Percentiles rank a stretch among this genome's conserved stretches.
phyloP scores from a whole-genome alignment of 2,797 vertebrate species.

The Gadopsis bispinosus region DNA sequence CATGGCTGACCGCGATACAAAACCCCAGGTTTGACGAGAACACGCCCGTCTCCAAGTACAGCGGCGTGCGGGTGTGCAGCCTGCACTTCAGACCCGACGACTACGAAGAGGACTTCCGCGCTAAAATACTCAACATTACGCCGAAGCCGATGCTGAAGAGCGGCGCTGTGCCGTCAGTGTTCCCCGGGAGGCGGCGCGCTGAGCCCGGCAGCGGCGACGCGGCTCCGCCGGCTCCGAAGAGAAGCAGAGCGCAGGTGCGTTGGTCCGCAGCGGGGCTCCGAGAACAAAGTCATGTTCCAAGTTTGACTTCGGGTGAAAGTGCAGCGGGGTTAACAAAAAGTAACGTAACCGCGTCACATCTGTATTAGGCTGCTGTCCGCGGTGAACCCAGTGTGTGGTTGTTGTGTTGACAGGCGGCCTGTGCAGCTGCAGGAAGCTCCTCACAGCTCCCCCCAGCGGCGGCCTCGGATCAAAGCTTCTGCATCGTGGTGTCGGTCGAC shows the following conservation, averaged over 20 bases:
- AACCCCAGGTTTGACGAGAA: slow-evolving; percentile 12
- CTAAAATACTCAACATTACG: neutral
- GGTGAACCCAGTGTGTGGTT: too few species aligned
- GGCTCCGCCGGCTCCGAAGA: neutral
- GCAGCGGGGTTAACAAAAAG: too few species aligned
- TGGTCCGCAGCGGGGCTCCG: too few species aligned
- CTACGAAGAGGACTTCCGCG: slow-evolving; percentile 42
- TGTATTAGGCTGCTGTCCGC: neutral
- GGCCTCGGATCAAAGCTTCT: neutral
- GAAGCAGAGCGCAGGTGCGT: neutral
- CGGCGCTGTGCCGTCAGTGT: slow-evolving; percentile 36
- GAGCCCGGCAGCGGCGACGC: neutral
- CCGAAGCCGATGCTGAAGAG: slow-evolving; percentile 31
- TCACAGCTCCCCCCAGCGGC: neutral
- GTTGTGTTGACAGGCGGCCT: neutral
- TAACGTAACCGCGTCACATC: too few species aligned
- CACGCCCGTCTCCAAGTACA: slow-evolving; percentile 11
- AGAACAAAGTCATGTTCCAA: too few species aligned
- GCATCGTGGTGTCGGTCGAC: slow-evolving; percentile 40
- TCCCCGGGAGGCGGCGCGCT: slow-evolving; percentile 5
- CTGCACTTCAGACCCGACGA: slow-evolving; percentile 35
- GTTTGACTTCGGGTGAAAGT: too few species aligned
- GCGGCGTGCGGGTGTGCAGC: slow-evolving; percentile 38
- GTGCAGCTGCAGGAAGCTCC: neutral
- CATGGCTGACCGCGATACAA: slow-evolving; percentile 18